These are phyloP conservation scores for Peromyscus californicus DNA, from an alignment of 2,113 vertebrate species.

Conservation along the genomic window DNA sequence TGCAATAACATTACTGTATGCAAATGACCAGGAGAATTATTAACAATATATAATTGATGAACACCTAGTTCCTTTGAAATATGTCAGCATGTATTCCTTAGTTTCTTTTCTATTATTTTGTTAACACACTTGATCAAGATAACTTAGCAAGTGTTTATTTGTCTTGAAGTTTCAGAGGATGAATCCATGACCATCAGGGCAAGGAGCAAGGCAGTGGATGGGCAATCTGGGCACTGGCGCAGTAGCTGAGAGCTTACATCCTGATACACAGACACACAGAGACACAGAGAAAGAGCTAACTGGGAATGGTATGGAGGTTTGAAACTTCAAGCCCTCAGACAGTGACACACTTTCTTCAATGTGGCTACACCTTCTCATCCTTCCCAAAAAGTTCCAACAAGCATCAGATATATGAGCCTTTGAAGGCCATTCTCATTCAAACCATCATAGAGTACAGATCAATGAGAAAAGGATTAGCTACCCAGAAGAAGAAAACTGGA, in stretches of 20 bases:
- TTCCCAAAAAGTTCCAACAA: not conserved
- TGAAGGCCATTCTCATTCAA: not conserved
- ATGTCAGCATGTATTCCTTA: not conserved
- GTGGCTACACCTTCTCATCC: not conserved
- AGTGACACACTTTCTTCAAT: not conserved
- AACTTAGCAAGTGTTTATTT: not conserved
- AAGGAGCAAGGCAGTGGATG: not conserved
- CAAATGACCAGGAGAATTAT: not conserved
- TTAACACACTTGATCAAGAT: not conserved
- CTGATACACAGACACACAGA: not conserved
- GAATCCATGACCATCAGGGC: not conserved
- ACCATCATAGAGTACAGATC: too few relatives aligned
- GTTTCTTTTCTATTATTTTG: not conserved
- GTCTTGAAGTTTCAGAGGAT: not conserved
- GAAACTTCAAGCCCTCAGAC: not conserved
- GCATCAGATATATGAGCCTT: not conserved
- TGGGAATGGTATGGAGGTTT: not conserved
- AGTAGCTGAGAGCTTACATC: not conserved
- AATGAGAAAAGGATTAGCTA: not conserved
- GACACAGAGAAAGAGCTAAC: not conserved
- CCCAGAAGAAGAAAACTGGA: too few relatives aligned
- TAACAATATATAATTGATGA: not conserved
- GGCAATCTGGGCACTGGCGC: not conserved
- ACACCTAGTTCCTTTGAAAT: not conserved
- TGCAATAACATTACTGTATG: not conserved